Conservation (phyloP, 2,797 vertebrate species). For the Sciurus carolinensis region DNA sequence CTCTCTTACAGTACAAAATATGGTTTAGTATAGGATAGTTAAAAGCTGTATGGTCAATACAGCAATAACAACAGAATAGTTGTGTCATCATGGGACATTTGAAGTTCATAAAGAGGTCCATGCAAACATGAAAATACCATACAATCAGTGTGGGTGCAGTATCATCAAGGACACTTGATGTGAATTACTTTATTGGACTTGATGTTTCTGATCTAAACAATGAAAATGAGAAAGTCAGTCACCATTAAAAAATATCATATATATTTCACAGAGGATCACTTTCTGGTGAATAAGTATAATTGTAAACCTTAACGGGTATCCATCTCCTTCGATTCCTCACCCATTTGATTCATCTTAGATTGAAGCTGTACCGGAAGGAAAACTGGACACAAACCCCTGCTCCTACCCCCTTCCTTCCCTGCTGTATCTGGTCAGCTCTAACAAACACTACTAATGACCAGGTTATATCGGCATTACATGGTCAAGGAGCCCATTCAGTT, state of each 20-base stretch:
- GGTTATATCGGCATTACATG: conserved; percentile 82
- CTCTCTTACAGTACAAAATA: not conserved
- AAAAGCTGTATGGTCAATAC: not conserved
- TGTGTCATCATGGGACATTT: not conserved
- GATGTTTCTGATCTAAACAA: not conserved
- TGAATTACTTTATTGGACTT: not conserved
- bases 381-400: not conserved
- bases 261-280: not conserved
- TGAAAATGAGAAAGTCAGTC: not conserved
- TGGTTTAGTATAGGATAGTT: not conserved
- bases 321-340: not conserved
- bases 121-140: not conserved
- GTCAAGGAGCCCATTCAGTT: conserved; percentile 82
- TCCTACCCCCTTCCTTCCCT: not conserved
- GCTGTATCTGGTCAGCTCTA: conserved; percentile 48
- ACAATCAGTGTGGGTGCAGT: not conserved
- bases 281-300: not conserved
- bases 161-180: not conserved
- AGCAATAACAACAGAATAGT: not conserved
- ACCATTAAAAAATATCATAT: not conserved
- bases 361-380: not conserved
- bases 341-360: not conserved
- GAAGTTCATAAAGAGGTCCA: not conserved
- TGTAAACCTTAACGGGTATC: not conserved
- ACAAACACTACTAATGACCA: conserved; percentile 76